phyloP scores from a whole-genome alignment of 2,888 invertebrate species.

The Rapana venosa region DNA sequence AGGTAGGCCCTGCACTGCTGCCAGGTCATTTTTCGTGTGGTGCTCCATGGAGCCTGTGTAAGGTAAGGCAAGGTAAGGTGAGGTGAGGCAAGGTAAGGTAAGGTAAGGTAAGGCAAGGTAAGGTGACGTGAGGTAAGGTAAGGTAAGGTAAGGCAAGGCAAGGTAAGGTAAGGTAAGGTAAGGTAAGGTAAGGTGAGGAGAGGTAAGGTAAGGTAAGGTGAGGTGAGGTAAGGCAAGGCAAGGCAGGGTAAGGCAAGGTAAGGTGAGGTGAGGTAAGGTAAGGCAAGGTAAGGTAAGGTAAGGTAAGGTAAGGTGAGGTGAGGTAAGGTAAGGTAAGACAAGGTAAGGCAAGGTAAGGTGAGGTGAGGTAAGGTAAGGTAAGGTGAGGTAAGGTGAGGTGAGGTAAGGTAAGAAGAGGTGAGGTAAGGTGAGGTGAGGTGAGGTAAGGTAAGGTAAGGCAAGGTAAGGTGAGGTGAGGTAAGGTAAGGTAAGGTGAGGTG shows the following conservation, averaged over 20 bases:
- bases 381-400: background rate
- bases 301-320: slow-evolving; percentile 6
- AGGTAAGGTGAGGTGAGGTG: slow-evolving; percentile 28
- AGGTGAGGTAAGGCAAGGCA: background rate
- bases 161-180: slow-evolving; percentile 1
- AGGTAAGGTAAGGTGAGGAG: background rate
- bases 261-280: slow-evolving; percentile 1
- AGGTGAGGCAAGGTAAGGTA: slow-evolving; percentile 14
- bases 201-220: slow-evolving; percentile 15
- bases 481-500: too few species aligned
- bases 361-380: background rate
- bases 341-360: background rate
- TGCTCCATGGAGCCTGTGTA: background rate
- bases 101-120: slow-evolving; percentile 12
- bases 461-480: too few species aligned
- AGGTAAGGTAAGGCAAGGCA: slow-evolving; percentile 6
- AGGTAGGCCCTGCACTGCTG: too few species aligned
- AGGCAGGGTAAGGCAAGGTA: background rate
- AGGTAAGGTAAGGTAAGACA: background rate
- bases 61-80: background rate
- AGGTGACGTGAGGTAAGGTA: slow-evolving; percentile 8
- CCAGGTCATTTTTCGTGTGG: too few species aligned
- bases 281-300: background rate
- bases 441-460: slow-evolving; percentile 15
- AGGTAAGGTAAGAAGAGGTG: background rate